Percentiles rank a stretch among this genome's conserved stretches.
Evolutionary conservation across 2,113 vertebrate species (phyloP).

Genomic region (Menura novaehollandiae): DNA sequence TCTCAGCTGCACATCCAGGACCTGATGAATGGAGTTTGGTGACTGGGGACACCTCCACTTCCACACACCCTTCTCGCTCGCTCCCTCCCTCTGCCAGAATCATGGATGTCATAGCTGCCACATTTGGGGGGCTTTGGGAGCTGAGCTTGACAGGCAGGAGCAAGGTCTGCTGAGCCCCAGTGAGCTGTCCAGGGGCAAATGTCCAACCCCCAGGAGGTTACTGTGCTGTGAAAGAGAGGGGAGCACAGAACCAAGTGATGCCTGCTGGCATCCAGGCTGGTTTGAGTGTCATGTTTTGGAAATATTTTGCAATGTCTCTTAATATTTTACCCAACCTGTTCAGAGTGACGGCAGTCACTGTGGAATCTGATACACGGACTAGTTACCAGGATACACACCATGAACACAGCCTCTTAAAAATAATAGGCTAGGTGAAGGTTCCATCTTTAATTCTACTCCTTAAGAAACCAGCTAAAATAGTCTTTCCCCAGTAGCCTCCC

Average conservation of each 20-base stretch:
- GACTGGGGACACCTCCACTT: background rate
- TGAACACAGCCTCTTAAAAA: background rate
- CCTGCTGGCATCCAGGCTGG: background rate
- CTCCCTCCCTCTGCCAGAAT: background rate
- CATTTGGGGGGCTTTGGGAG: background rate
- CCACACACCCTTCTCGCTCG: fast-evolving
- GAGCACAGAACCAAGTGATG: background rate
- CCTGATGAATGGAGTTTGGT: background rate
- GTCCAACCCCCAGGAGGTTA: background rate
- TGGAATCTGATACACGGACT: background rate
- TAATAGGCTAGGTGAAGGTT: background rate
- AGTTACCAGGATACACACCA: background rate
- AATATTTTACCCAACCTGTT: background rate
- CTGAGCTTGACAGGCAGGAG: background rate
- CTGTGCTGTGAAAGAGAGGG: background rate
- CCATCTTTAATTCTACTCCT: background rate
- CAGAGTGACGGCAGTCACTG: background rate
- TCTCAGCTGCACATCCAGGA: background rate
- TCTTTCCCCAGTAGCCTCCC: background rate
- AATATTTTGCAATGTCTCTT: background rate
- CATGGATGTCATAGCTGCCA: background rate
- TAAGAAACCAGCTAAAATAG: background rate
- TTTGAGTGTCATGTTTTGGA: background rate
- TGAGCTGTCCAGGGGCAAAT: background rate
- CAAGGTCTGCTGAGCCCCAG: background rate